phyloP scores from a whole-genome alignment of 2,113 vertebrate genomes.

The Desmodus rotundus region DNA sequence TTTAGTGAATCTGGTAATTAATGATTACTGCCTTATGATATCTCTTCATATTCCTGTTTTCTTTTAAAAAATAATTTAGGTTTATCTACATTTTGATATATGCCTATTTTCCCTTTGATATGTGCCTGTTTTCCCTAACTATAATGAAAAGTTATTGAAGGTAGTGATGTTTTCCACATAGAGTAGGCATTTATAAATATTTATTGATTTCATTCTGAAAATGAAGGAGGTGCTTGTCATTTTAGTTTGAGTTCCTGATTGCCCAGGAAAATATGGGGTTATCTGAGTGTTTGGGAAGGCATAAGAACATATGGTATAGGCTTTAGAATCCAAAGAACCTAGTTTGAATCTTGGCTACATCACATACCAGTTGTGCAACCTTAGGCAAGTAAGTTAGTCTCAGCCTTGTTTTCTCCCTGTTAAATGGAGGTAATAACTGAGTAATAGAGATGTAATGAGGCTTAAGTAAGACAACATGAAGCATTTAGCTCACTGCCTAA shows the following conservation, averaged over 20 bases:
- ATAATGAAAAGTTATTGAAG: not conserved
- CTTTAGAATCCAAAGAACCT: not conserved
- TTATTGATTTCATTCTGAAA: not conserved
- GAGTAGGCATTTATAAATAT: not conserved
- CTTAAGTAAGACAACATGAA: not conserved
- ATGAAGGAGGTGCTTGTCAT: not conserved
- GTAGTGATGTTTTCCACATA: not conserved
- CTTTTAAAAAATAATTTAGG: not conserved
- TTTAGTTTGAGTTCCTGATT: slow-evolving; percentile 9
- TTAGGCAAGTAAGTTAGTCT: not conserved
- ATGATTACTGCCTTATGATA: not conserved
- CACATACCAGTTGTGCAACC: not conserved
- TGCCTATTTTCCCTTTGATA: not conserved
- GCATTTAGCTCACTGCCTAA: not conserved
- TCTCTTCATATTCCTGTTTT: not conserved
- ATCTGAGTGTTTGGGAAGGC: not conserved
- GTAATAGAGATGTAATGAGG: not conserved
- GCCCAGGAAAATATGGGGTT: not conserved
- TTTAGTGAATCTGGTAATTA: not conserved
- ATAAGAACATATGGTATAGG: not conserved
- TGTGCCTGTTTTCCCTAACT: not conserved
- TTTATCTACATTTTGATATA: not conserved
- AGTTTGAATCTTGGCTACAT: not conserved
- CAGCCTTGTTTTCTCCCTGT: not conserved
- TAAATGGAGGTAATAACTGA: not conserved